phyloP scores from a whole-genome alignment of 1,140 invertebrate species.

The Sminthurides bifidus region DNA sequence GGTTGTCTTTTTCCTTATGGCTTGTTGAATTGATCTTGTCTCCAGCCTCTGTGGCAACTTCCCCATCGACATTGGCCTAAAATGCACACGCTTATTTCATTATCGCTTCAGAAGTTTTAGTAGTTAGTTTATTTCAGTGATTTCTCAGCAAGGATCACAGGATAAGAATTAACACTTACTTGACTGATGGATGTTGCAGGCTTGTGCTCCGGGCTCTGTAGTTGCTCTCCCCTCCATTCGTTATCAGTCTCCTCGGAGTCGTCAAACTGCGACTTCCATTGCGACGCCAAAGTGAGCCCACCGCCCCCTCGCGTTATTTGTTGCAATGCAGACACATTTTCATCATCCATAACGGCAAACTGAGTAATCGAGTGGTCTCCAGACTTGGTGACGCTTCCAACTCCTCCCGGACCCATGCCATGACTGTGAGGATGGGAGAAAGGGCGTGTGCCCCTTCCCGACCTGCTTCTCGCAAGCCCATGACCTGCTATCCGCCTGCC shows the following conservation, averaged over 20 bases:
- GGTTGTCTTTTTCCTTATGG: too few species aligned
- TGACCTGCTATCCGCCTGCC: constrained; percentile 9
- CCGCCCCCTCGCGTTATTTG: constrained; percentile 54
- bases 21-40: too few species aligned
- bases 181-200: constrained; percentile 29
- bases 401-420: constrained; percentile 17
- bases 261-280: constrained; percentile 90
- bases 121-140: too few species aligned
- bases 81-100: too few species aligned
- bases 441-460: constrained; percentile 27
- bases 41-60: too few species aligned
- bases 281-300: constrained; percentile 68
- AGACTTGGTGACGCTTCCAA: constrained; percentile 24
- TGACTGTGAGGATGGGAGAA: constrained; percentile 31
- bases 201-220: constrained; percentile 57
- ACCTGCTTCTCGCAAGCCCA: constrained; percentile 21
- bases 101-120: too few species aligned
- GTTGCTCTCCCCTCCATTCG: constrained; percentile 73
- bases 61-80: too few species aligned
- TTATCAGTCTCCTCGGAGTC: constrained; percentile 86
- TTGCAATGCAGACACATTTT: constrained; percentile 75
- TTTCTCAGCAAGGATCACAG: too few species aligned
- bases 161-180: constrained; percentile 17
- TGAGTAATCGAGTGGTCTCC: constrained; percentile 61
- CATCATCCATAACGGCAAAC: constrained; percentile 84